Evolutionary conservation across 2,113 vertebrate genomes (phyloP), one percentile per base, ranked within the genome.

Genomic region (Polyodon spathula): DNA sequence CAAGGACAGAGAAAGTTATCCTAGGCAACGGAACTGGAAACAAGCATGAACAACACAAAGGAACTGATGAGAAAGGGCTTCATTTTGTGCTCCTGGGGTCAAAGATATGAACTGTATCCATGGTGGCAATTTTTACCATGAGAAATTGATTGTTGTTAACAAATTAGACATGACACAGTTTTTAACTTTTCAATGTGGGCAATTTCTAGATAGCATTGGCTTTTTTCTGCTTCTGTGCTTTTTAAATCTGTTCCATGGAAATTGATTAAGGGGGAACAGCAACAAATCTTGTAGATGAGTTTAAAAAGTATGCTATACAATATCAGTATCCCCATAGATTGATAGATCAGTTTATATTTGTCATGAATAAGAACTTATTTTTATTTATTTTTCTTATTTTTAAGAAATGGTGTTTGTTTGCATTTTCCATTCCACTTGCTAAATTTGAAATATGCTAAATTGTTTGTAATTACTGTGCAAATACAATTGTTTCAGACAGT

Each of bases 161-260:
- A 66, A 87, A 86, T 84, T 85, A 70, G 74, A 77, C 78, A 64
- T 85, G 81, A 81, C 77, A 59, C 72, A 68, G 72, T 6, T 41
- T 43, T 58, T 61, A 54, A 56, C 38, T 37, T 17, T 50, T 39
- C 8, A 55, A 10, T 9, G 46, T 40, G 51, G 8, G 40, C 14
- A 39, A 52, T 43, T 54, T 54, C 56, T 10, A 37, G 55, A 69
- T 27, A 65, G 59, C 7, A 12, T 56, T 58, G 60, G 48, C 40
- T 64, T 75, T 75, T 69, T 50, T 14, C 60, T 77, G 73, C 52
- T 63, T 70, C 73, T 72, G 43, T 71, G 75, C 74, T 68, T 58
- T 68, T 71, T 65, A 60, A 61, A 55, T n/a, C 12, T 27, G 1
- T 27, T 27, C 27, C 27, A 27, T 27, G 27, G 27, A 27, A 27